Evolutionary conservation across 2,113 vertebrate species (phyloP).

Genomic region (Phylloscopus trochiloides): DNA sequence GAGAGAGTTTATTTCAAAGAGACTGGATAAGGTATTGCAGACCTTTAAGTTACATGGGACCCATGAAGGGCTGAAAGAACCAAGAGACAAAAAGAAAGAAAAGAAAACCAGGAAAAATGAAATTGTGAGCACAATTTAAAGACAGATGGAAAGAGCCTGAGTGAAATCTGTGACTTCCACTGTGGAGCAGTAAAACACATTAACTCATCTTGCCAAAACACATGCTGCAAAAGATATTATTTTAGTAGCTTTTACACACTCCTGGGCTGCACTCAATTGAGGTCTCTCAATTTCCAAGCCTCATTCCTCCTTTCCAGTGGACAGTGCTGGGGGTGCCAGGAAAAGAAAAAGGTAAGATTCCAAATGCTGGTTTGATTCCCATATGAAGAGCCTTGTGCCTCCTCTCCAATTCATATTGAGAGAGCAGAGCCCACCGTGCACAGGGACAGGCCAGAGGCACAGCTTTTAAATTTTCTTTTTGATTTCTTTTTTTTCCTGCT

Average conservation of each 20-base stretch:
- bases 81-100: neutral
- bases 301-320: neutral
- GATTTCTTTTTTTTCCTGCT: neutral
- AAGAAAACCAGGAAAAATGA: neutral
- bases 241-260: neutral
- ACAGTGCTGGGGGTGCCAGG: neutral
- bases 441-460: neutral
- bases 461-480: neutral
- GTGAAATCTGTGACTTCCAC: neutral
- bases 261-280: neutral
- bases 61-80: neutral
- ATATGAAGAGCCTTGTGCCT: neutral
- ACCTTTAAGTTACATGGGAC: neutral
- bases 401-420: neutral
- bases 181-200: neutral
- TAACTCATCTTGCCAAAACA: neutral
- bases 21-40: neutral
- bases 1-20: slow-evolving; percentile 18
- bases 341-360: neutral
- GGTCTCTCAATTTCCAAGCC: neutral
- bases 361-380: neutral
- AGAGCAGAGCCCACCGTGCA: neutral
- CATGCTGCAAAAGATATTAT: neutral
- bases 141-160: neutral
- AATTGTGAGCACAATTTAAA: neutral